Evolutionary conservation across 2,113 vertebrate species (phyloP).

Genomic region (Trachemys scripta): DNA sequence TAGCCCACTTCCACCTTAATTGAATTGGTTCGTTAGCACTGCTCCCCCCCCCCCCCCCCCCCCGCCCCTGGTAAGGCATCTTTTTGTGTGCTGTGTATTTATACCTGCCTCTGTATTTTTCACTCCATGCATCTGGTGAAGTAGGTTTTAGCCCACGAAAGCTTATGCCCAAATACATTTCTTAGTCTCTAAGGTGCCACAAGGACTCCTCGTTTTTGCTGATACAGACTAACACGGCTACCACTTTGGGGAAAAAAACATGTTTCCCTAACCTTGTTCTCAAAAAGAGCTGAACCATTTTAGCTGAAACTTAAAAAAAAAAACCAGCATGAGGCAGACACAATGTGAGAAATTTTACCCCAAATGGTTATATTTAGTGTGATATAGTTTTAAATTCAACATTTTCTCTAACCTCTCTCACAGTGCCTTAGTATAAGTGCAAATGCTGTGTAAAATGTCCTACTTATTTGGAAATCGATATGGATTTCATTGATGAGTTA

Average conservation of each 20-base stretch:
- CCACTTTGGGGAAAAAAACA: not conserved
- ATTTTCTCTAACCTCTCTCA: not conserved
- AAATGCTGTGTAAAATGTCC: not conserved
- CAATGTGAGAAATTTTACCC: not conserved
- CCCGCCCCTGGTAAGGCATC: no score
- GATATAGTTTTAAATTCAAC: not conserved
- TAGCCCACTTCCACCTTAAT: no score
- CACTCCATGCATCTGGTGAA: no score
- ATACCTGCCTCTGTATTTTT: no score
- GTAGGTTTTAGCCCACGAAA: no score
- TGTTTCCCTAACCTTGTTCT: not conserved
- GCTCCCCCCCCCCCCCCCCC: no score
- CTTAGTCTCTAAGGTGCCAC: no score
- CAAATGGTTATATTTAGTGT: not conserved
- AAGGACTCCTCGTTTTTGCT: no score
- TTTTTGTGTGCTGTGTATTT: no score
- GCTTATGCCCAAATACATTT: no score
- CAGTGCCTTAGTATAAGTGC: not conserved
- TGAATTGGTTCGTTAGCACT: no score
- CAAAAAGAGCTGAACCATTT: not conserved
- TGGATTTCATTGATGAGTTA: rapidly evolving
- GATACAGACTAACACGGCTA: no score
- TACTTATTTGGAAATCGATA: not conserved
- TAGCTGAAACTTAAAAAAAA: not conserved
- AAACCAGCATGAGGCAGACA: not conserved